Percentiles rank a stretch among this genome's conserved stretches.
Evolutionary conservation across 2,797 vertebrate species (phyloP).

Genomic region (Protosalanx chinensis): DNA sequence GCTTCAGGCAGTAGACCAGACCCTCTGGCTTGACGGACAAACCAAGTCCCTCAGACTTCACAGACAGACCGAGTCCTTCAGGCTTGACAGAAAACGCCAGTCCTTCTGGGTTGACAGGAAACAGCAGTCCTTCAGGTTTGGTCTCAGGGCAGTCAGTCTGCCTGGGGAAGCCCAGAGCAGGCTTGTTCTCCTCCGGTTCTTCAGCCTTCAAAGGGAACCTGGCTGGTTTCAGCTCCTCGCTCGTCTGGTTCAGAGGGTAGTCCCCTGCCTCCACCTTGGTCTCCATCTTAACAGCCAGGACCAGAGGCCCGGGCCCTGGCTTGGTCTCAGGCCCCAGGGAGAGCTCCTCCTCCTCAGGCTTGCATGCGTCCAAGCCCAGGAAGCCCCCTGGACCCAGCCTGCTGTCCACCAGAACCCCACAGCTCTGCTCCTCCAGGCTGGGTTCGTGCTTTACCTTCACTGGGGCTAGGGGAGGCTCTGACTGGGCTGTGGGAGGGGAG

Average conservation of each 20-base stretch:
- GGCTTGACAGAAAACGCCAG: slow-evolving; percentile 6
- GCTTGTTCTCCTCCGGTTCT: no score
- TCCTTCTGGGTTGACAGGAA: slow-evolving; percentile 52
- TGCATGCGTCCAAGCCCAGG: slow-evolving; percentile 13
- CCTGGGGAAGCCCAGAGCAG: no score
- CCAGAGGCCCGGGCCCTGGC: slow-evolving; percentile 6
- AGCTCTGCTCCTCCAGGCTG: slow-evolving; percentile 35
- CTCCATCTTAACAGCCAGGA: slow-evolving; percentile 5
- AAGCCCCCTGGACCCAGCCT: not conserved
- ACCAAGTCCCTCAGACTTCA: slow-evolving; percentile 56
- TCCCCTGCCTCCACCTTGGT: slow-evolving; percentile 24
- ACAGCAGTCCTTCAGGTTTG: slow-evolving; percentile 33
- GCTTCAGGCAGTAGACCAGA: slow-evolving; percentile 36
- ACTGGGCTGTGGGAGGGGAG: slow-evolving; percentile 15
- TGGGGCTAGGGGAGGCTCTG: not conserved
- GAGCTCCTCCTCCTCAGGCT: slow-evolving; percentile 14
- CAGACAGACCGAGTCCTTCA: slow-evolving; percentile 7
- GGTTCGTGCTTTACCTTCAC: slow-evolving; percentile 43
- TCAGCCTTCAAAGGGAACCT: no score
- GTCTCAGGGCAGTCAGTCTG: slow-evolving; percentile 16
- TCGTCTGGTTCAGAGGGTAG: slow-evolving; percentile 18
- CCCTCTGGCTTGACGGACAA: slow-evolving; percentile 49
- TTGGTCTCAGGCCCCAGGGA: slow-evolving; percentile 38
- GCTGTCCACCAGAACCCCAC: not conserved
- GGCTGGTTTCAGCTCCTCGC: no score